These are phyloP conservation scores for Solenodon paradoxus DNA, from an alignment of 2,113 vertebrate genomes.

Conservation along the genomic window DNA sequence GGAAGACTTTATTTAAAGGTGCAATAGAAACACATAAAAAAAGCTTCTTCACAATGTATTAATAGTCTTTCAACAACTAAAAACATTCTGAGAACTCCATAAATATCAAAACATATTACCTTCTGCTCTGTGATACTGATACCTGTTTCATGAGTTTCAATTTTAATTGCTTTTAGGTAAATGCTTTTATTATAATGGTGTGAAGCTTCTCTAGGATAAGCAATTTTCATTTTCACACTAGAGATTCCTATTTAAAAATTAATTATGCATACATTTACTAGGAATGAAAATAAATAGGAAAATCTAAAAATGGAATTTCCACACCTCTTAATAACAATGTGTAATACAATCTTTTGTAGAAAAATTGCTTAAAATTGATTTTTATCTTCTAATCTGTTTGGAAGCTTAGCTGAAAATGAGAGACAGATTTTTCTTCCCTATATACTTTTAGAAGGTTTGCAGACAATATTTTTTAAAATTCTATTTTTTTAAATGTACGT, in stretches of 20 bases:
- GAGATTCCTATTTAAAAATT: neutral
- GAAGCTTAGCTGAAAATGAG: neutral
- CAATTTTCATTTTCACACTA: neutral
- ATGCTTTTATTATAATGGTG: neutral
- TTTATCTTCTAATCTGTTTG: neutral
- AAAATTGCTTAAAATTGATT: neutral
- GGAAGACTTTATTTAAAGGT: neutral
- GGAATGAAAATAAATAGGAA: neutral
- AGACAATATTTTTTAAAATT: neutral
- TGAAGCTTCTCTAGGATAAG: neutral
- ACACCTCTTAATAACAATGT: neutral
- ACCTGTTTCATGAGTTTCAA: neutral
- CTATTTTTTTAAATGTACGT: neutral
- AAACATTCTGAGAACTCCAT: neutral
- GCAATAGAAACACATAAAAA: neutral
- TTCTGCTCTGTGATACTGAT: neutral
- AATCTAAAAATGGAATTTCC: neutral
- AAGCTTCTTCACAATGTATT: neutral
- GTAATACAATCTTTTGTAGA: neutral
- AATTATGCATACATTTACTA: neutral
- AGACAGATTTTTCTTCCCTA: neutral
- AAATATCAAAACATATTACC: fast-evolving
- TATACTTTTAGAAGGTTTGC: neutral
- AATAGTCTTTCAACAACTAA: neutral
- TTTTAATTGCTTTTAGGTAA: neutral